Evolutionary conservation across 2,113 vertebrate genomes (phyloP).

Genomic region (Aspiorhynchus laticeps): DNA sequence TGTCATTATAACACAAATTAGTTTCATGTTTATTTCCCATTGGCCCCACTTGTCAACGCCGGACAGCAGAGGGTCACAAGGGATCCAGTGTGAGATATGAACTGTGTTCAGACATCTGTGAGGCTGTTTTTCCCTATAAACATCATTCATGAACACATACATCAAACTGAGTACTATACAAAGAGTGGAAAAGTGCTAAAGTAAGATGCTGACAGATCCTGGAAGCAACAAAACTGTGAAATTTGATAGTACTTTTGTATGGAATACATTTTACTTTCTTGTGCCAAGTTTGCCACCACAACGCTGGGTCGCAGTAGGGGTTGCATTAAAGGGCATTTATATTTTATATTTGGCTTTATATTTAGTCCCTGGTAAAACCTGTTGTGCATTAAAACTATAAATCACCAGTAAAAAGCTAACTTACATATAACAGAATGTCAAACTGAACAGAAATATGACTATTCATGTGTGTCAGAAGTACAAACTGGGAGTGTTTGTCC

Average conservation of each 20-base stretch:
- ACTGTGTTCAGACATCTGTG: constrained; percentile 52
- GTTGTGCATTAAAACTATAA: background rate
- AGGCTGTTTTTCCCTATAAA: constrained; percentile 31
- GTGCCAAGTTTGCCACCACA: background rate
- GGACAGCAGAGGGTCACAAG: constrained; percentile 19
- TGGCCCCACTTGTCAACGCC: background rate
- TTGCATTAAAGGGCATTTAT: too few species aligned
- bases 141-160: constrained; percentile 41
- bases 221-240: background rate
- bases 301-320: background rate
- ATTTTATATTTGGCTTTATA: background rate
- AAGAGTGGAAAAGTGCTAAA: constrained; percentile 13
- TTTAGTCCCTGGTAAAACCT: background rate
- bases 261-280: background rate
- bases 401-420: background rate
- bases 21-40: background rate
- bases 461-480: constrained; percentile 18
- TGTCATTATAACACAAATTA: background rate
- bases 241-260: background rate
- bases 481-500: constrained; percentile 30
- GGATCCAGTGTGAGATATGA: constrained; percentile 23
- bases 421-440: background rate
- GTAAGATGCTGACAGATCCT: constrained; percentile 27
- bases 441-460: background rate
- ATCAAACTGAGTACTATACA: constrained; percentile 20